Percentiles rank a stretch among this genome's conserved stretches.
Conservation (phyloP, 2,888 invertebrate genomes). For the Microchrysa polita region DNA sequence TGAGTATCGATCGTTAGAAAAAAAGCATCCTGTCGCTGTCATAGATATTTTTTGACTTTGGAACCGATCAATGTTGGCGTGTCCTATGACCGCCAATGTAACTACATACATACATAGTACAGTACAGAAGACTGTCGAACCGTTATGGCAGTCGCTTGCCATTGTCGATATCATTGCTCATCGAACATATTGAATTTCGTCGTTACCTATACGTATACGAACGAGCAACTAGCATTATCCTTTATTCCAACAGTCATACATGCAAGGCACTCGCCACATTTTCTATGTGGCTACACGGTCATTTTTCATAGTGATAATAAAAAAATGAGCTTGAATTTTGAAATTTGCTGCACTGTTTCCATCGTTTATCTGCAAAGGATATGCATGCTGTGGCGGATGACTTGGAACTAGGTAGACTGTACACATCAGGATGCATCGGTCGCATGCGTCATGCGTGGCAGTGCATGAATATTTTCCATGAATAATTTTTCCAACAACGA, state of each 20-base stretch:
- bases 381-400: neutral
- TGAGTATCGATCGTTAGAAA: constrained; percentile 27
- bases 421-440: neutral
- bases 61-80: constrained; percentile 40
- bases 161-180: constrained; percentile 31
- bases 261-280: neutral
- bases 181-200: constrained; percentile 28
- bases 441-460: constrained; percentile 52
- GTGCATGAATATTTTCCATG: constrained; percentile 54
- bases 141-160: neutral
- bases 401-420: neutral
- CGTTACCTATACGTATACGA: constrained; percentile 5
- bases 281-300: neutral
- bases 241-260: neutral
- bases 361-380: neutral
- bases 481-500: constrained; percentile 51
- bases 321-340: constrained; percentile 35
- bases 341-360: constrained; percentile 1
- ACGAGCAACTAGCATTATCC: neutral
- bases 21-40: constrained; percentile 40
- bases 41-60: constrained; percentile 22
- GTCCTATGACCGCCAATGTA: constrained; percentile 38
- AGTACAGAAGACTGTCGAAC: neutral
- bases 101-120: no score
- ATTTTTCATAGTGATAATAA: constrained; percentile 27